Base-by-base conservation (phyloP, 2,888 invertebrate species). In the Acleris literana region DNA sequence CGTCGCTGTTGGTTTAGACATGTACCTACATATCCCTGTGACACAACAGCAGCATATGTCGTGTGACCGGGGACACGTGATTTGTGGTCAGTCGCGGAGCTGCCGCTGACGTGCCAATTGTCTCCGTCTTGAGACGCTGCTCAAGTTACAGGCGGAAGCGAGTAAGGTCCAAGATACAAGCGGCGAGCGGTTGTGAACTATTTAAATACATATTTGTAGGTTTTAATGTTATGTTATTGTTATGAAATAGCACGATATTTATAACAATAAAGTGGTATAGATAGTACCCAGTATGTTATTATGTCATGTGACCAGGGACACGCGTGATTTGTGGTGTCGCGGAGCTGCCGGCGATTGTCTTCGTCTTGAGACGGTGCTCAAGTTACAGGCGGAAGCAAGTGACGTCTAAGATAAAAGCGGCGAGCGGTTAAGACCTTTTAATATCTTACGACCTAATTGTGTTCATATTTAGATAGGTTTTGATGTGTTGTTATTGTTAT, bases 41-140 rank as follows among this genome's bases (percentile, higher is more conserved):
- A 39, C 39, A 39, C 13, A 39, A 13, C 39, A 39, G 3, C 13
- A 39, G 39, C 39, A 13, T 80, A 80, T 82, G 85, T 80, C 85
- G 85, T 80, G 77, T 39, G 39, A 39, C 39, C 77, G 74, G 77
- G 13, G 39, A 39, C 39, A 13, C 39, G 77, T 89, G 91, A 91
- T 90, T 90, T 90, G 91, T 89, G 90, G 91, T 87, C 80, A 81
- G 82, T 82, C 81, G 82, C 80, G 76, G 79, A 81, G 84, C 89
- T 91, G 91, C 79, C 81, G 81, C 82, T 91, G 92, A 92, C 91
- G 87, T 84, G 85, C 85, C 90, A 85, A 92, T 91, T 91, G 91
- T 92, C 90, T 92, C 84, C 86, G 82, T 82, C 88, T 89, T 87
- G 72, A 74, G 66, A 53, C 11, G 13, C 39, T 39, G 13, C 25